Conservation (phyloP, 2,888 invertebrate species). For the Protonemura montana region DNA sequence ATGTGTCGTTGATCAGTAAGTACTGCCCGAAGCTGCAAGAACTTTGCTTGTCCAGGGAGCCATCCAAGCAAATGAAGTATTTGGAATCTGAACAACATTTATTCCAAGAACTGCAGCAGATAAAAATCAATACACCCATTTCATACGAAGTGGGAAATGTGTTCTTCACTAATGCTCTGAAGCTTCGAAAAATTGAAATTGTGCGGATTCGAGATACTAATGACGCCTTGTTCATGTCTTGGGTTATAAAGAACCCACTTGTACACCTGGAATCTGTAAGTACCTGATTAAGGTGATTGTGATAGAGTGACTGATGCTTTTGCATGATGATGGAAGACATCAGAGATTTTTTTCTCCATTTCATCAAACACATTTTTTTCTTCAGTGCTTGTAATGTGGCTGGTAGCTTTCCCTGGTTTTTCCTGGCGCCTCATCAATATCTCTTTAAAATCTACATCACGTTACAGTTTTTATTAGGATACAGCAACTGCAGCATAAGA, state of each 20-base stretch:
- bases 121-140: slow-evolving; percentile 8
- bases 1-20: slow-evolving; percentile 40
- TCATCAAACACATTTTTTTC: too few species aligned
- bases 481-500: too few species aligned
- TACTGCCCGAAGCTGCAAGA: slow-evolving; percentile 42
- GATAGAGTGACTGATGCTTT: too few species aligned
- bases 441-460: too few species aligned
- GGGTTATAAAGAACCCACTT: slow-evolving; percentile 45
- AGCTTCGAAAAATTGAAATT: slow-evolving; percentile 43
- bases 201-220: slow-evolving; percentile 42
- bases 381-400: too few species aligned
- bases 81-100: background rate
- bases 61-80: slow-evolving; percentile 33
- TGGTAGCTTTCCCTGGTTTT: too few species aligned
- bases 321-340: background rate
- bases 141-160: slow-evolving; percentile 43
- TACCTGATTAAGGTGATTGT: too few species aligned
- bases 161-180: slow-evolving; percentile 40
- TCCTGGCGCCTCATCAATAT: too few species aligned
- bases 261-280: slow-evolving; percentile 44
- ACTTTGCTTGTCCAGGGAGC: slow-evolving; percentile 40
- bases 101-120: background rate
- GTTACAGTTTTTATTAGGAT: too few species aligned
- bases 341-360: too few species aligned
- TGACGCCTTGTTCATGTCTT: slow-evolving; percentile 42